Percentiles rank a stretch among this genome's conserved stretches.
These are phyloP conservation scores for Drosophila suzukii DNA, from an alignment of 1,140 invertebrate genomes.

Conservation along the genomic window DNA sequence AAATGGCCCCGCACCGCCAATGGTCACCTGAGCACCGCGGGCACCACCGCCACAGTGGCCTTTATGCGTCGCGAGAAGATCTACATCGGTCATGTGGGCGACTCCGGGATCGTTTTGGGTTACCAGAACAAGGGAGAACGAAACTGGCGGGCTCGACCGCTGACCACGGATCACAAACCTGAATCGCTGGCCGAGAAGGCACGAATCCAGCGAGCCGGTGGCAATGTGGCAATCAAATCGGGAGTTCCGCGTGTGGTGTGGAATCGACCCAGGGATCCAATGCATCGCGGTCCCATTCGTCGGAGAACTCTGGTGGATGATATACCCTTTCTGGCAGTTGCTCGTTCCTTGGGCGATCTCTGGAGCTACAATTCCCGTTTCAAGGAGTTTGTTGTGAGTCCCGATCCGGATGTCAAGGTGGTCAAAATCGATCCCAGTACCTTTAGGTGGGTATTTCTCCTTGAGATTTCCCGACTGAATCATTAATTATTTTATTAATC, in stretches of 20 bases:
- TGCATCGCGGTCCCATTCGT: slow-evolving; percentile 90
- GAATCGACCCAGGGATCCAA: slow-evolving; percentile 93
- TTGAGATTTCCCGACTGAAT: too few species aligned
- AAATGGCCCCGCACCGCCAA: slow-evolving; percentile 97
- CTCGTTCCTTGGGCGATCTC: slow-evolving; percentile 96
- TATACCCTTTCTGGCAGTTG: slow-evolving; percentile 98
- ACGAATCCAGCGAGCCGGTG: slow-evolving; percentile 94
- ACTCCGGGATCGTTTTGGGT: slow-evolving; percentile 97
- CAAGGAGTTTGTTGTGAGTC: slow-evolving; percentile 97
- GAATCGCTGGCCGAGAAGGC: slow-evolving; percentile 94
- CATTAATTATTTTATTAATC: not conserved
- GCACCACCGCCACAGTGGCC: slow-evolving; percentile 97
- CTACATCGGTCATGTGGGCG: slow-evolving; percentile 98
- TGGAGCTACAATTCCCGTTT: slow-evolving; percentile 97
- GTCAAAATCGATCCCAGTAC: slow-evolving; percentile 92
- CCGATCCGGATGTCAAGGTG: slow-evolving; percentile 97
- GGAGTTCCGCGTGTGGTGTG: slow-evolving; percentile 98
- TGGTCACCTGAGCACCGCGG: slow-evolving; percentile 97
- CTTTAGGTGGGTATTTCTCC: slow-evolving; percentile 85
- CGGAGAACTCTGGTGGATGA: slow-evolving; percentile 95
- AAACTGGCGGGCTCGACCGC: slow-evolving; percentile 91
- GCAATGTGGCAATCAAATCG: slow-evolving; percentile 94
- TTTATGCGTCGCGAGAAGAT: slow-evolving; percentile 97
- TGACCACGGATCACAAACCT: slow-evolving; percentile 98
- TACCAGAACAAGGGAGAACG: slow-evolving; percentile 89